phyloP scores from a whole-genome alignment of 2,113 vertebrate species.

The Rhagologus leucostigma region DNA sequence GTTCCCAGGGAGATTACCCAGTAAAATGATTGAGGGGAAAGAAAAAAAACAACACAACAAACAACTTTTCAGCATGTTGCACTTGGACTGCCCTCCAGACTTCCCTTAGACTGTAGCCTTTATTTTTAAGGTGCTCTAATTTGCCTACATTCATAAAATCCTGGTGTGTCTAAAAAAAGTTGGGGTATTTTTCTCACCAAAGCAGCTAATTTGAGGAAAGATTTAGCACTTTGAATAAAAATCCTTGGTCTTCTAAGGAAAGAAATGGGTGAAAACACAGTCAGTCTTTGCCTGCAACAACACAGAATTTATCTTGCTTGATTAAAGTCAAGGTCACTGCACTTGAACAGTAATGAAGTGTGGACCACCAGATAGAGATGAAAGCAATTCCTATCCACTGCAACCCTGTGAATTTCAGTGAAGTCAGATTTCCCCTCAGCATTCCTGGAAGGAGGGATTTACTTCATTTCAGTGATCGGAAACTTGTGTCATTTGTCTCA shows the following conservation, averaged over 20 bases:
- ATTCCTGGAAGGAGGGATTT: not conserved
- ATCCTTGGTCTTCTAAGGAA: not conserved
- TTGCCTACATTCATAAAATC: constrained; percentile 28
- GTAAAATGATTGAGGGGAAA: constrained; percentile 6
- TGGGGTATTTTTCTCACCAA: not conserved
- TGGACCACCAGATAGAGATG: not conserved
- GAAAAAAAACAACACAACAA: not conserved
- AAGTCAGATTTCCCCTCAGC: not conserved
- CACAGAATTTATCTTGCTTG: not conserved
- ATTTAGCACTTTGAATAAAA: constrained; percentile 15
- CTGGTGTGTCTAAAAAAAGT: not conserved
- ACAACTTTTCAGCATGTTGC: constrained; percentile 34
- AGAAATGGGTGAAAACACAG: not conserved
- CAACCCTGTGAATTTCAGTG: not conserved
- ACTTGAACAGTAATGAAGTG: not conserved
- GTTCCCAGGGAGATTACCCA: constrained; percentile 76
- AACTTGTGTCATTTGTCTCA: not conserved
- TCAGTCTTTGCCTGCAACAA: not conserved
- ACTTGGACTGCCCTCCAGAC: not conserved
- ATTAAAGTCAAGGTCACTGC: not conserved
- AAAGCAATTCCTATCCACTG: not conserved
- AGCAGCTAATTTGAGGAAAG: not conserved
- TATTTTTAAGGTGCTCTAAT: constrained; percentile 16
- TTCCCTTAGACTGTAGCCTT: not conserved
- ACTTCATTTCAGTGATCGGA: not conserved